Evolutionary conservation across 2,888 invertebrate genomes (phyloP).

Genomic region (Craniophora ligustri): DNA sequence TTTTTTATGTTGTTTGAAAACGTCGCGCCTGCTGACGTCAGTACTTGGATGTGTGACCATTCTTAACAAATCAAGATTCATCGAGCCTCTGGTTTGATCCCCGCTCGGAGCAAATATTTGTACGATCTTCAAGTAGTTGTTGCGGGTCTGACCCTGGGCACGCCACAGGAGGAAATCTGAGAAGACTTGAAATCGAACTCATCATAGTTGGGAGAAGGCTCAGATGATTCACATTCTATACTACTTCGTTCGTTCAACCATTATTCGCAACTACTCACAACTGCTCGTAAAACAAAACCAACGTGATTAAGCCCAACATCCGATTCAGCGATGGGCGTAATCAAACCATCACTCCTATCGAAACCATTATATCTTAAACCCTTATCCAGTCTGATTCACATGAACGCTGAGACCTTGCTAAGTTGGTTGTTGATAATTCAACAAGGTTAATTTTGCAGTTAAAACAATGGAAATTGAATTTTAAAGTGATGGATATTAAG

Average conservation of each 20-base stretch:
- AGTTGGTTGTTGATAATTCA: slow-evolving; percentile 11
- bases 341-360: slow-evolving; percentile 59
- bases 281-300: slow-evolving; percentile 64
- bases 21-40: no score
- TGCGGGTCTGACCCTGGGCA: no score
- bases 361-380: slow-evolving; percentile 48
- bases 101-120: no score
- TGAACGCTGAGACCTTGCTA: slow-evolving; percentile 33
- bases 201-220: no score
- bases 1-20: no score
- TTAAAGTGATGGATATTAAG: rapidly evolving
- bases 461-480: neutral
- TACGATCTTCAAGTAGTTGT: no score
- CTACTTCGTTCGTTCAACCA: slow-evolving; percentile 9
- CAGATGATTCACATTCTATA: no score
- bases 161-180: no score
- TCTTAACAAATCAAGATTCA: no score
- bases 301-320: slow-evolving; percentile 56
- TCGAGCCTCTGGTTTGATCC: no score
- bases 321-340: slow-evolving; percentile 58
- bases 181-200: no score
- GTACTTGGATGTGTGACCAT: no score
- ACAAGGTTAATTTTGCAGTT: neutral
- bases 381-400: slow-evolving; percentile 10
- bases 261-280: slow-evolving; percentile 39